phyloP scores from a whole-genome alignment of 2,888 invertebrate species.

The Deilephila porcellus region DNA sequence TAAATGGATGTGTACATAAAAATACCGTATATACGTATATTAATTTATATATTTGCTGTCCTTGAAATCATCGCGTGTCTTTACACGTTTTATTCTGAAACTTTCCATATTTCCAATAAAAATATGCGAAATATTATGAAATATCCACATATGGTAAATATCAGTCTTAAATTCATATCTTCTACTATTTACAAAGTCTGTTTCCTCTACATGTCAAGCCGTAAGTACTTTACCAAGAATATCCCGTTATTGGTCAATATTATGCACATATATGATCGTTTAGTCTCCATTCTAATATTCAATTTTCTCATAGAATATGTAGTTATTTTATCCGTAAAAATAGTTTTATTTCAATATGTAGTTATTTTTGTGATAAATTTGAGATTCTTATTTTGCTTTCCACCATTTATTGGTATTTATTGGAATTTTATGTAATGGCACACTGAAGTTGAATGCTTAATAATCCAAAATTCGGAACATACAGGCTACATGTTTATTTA shows the following conservation, averaged over 20 bases:
- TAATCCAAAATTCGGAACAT: no score
- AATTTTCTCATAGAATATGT: no score
- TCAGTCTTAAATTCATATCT: constrained; percentile 7
- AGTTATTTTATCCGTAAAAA: no score
- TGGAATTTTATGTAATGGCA: not conserved
- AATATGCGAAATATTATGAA: not conserved
- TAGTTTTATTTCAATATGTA: no score
- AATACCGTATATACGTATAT: no score
- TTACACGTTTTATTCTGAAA: no score
- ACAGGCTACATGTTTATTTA: no score
- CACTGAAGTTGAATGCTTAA: no score
- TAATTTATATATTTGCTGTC: no score
- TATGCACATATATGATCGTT: constrained; percentile 21
- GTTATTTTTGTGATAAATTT: not conserved
- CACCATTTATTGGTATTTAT: not conserved
- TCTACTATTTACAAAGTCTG: not conserved
- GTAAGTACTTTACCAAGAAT: not conserved
- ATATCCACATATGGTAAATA: not conserved
- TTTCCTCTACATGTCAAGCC: not conserved
- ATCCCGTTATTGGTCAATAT: constrained; percentile 23
- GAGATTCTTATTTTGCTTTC: not conserved
- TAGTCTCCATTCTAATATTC: constrained; percentile 4
- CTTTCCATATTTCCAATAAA: not conserved
- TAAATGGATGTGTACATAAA: no score
- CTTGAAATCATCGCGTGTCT: no score